Percentiles rank a stretch among this genome's conserved stretches.
Conservation (phyloP, 2,797 vertebrate species). For the Falco columbarius region DNA sequence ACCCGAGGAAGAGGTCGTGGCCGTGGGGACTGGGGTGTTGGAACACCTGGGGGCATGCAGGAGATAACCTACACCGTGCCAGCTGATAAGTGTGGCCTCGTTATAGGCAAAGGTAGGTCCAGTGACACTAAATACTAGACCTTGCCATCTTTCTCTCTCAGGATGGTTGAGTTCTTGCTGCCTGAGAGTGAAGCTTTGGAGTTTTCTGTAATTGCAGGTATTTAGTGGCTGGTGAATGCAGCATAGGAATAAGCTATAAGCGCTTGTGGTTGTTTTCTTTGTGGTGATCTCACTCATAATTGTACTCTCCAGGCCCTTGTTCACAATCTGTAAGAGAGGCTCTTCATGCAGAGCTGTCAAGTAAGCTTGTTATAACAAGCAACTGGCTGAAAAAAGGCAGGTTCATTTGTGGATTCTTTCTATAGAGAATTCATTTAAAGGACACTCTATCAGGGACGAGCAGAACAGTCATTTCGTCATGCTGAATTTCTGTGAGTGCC, state of each 20-base stretch:
- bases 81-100: constrained; percentile 95
- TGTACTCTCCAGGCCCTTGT: constrained; percentile 43
- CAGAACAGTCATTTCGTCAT: neutral
- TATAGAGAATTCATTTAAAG: neutral
- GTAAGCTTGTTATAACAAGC: constrained; percentile 46
- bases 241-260: neutral
- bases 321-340: constrained; percentile 27
- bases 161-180: neutral
- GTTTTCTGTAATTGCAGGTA: constrained; percentile 28
- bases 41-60: constrained; percentile 87
- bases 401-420: constrained; percentile 41
- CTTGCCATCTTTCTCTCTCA: neutral
- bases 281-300: constrained; percentile 33
- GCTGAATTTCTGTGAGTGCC: constrained; percentile 7
- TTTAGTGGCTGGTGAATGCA: neutral
- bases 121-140: neutral
- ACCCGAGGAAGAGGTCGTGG: constrained; percentile 87
- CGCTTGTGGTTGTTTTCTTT: constrained; percentile 9
- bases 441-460: neutral
- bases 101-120: constrained; percentile 94
- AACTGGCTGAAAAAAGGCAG: constrained; percentile 45
- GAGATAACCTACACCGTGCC: constrained; percentile 96
- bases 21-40: constrained; percentile 88
- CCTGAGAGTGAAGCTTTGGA: neutral
- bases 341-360: constrained; percentile 60